A percentile compares a stretch with the other conserved stretches of the same genome.
These are phyloP conservation scores for Helleia helle DNA, from an alignment of 2,888 invertebrate species.

Conservation along the genomic window DNA sequence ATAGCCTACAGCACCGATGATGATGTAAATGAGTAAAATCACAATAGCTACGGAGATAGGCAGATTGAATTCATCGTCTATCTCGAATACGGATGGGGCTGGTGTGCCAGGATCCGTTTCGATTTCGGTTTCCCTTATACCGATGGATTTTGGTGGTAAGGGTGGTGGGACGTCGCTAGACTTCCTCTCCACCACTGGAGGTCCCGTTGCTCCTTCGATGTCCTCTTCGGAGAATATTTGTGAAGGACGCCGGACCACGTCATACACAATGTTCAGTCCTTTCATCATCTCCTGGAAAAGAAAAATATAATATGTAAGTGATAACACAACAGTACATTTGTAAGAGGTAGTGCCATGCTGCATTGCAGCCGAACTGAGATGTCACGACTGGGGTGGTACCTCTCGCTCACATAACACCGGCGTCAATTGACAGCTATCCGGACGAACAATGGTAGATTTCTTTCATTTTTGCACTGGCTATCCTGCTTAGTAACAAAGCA, in stretches of 20 bases:
- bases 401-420: no score
- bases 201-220: conserved; percentile 31
- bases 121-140: conserved; percentile 38
- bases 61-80: conserved; percentile 95
- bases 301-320: no score
- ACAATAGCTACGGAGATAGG: conserved; percentile 92
- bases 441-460: no score
- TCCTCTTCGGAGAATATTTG: conserved; percentile 75
- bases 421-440: neutral
- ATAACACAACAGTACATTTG: no score
- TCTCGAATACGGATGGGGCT: conserved; percentile 83
- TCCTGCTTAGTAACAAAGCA: no score
- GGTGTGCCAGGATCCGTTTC: conserved; percentile 82
- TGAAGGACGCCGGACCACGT: conserved; percentile 84
- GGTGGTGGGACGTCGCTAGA: conserved; percentile 58
- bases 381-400: no score
- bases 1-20: conserved; percentile 88
- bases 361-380: no score
- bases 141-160: conserved; percentile 54
- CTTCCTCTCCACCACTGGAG: conserved; percentile 39
- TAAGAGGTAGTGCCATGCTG: no score
- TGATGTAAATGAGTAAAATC: conserved; percentile 88
- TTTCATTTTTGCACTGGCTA: no score
- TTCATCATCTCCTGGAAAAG: conserved; percentile 84
- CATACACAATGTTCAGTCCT: conserved; percentile 86